Conservation (phyloP, 2,888 invertebrate genomes). For the Mythimna ferrago region DNA sequence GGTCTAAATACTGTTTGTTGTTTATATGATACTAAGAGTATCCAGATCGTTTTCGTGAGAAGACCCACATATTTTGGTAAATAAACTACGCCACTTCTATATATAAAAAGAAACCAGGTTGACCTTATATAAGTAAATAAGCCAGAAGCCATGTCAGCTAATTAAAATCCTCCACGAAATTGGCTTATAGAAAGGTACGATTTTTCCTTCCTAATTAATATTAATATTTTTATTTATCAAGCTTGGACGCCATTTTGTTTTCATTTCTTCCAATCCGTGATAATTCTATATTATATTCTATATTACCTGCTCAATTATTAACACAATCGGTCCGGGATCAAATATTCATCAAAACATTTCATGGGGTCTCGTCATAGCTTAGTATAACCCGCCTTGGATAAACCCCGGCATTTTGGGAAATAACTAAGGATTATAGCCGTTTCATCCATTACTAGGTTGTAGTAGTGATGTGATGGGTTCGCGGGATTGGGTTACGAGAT, state of each 20-base stretch:
- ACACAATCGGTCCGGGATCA: slow-evolving; percentile 44
- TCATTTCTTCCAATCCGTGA: slow-evolving; percentile 23
- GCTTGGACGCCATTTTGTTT: slow-evolving; percentile 14
- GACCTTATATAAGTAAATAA: neutral
- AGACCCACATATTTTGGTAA: neutral
- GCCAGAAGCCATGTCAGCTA: slow-evolving; percentile 10
- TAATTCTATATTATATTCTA: slow-evolving; percentile 52
- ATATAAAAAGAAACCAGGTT: neutral
- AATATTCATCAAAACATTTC: slow-evolving; percentile 65
- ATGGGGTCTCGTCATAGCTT: slow-evolving; percentile 39
- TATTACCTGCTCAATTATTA: slow-evolving; percentile 58
- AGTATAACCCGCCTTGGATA: slow-evolving; percentile 43
- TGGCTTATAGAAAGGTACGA: neutral
- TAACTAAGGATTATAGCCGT: slow-evolving; percentile 67
- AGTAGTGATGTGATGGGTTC: slow-evolving; percentile 30
- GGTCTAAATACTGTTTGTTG: too few species aligned
- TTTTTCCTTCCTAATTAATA: slow-evolving; percentile 9
- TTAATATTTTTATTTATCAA: neutral
- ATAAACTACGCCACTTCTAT: neutral
- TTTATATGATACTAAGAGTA: too few species aligned
- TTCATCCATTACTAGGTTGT: slow-evolving; percentile 55
- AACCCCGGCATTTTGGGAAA: slow-evolving; percentile 59
- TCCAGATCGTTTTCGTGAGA: neutral
- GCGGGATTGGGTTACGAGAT: neutral
- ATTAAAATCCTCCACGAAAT: slow-evolving; percentile 20